Percentiles rank a stretch among this genome's conserved stretches.
Conservation (phyloP, 2,888 invertebrate genomes). For the Conops quadrifasciatus region DNA sequence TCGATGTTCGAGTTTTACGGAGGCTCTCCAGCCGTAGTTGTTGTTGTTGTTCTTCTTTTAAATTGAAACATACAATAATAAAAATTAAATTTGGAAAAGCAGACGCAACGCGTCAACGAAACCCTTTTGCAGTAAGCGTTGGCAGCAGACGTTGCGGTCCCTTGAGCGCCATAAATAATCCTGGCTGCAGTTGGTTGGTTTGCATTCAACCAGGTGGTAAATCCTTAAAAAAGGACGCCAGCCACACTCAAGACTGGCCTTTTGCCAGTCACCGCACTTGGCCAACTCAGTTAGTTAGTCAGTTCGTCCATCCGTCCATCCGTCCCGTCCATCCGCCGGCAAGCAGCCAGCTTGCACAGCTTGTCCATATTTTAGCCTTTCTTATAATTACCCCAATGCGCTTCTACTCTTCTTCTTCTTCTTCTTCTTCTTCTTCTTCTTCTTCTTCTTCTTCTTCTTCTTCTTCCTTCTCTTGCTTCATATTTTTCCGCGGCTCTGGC, state of each 20-base stretch:
- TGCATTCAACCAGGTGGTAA: constrained; percentile 35
- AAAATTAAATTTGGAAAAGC: constrained; percentile 19
- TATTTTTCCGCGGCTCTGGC: too few relatives aligned
- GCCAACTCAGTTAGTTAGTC: constrained; percentile 15
- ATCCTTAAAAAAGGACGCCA: constrained; percentile 35
- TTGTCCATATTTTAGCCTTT: constrained; percentile 31
- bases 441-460: neutral
- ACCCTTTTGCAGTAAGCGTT: constrained; percentile 20
- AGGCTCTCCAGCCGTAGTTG: too few relatives aligned
- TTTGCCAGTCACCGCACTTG: neutral
- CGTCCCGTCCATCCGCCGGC: neutral
- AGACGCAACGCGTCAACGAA: constrained; percentile 4
- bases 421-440: neutral
- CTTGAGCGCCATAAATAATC: constrained; percentile 31
- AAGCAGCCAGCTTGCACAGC: constrained; percentile 29
- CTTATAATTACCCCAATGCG: constrained; percentile 31
- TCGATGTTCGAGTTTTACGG: too few relatives aligned
- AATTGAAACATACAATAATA: constrained; percentile 1
- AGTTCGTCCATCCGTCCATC: neutral
- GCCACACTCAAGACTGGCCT: constrained; percentile 25
- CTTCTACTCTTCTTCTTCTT: constrained; percentile 21
- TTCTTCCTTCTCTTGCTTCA: neutral
- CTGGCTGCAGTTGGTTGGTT: constrained; percentile 32
- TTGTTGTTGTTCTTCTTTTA: neutral
- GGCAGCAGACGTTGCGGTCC: neutral